These are phyloP conservation scores for Dunckerocampus dactyliophorus DNA, from an alignment of 2,113 vertebrate species.

Conservation along the genomic window DNA sequence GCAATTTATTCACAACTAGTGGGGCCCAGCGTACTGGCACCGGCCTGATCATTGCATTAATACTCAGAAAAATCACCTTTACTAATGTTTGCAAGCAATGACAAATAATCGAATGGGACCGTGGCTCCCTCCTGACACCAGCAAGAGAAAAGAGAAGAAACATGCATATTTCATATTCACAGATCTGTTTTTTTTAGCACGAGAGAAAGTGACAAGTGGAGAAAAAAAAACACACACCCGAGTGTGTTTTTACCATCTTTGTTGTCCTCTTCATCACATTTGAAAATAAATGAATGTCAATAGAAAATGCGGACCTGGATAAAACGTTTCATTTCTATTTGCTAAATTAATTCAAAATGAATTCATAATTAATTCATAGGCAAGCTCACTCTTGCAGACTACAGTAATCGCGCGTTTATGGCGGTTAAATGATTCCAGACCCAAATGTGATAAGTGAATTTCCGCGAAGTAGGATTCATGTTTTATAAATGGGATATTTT, in stretches of 20 bases:
- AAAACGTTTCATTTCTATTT: slow-evolving; percentile 3
- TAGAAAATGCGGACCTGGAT: neutral
- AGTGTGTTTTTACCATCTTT: slow-evolving; percentile 16
- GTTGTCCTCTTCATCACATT: slow-evolving; percentile 11
- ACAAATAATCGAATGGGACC: slow-evolving; percentile 37
- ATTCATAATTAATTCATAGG: too few relatives aligned
- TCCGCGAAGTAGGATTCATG: too few relatives aligned
- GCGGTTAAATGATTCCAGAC: too few relatives aligned
- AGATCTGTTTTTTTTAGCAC: slow-evolving; percentile 28
- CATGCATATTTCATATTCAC: slow-evolving; percentile 47
- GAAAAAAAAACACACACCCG: slow-evolving; percentile 18
- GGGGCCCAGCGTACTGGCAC: slow-evolving; percentile 17
- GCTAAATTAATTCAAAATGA: slow-evolving; percentile 1
- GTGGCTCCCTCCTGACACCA: slow-evolving; percentile 27
- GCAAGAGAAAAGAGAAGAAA: slow-evolving; percentile 19
- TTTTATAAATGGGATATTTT: too few relatives aligned
- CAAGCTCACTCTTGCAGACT: slow-evolving; percentile 8
- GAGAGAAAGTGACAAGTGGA: slow-evolving; percentile 23
- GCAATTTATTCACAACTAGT: slow-evolving; percentile 57
- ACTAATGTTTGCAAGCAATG: slow-evolving; percentile 34
- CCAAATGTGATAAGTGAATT: too few relatives aligned
- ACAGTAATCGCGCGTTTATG: too few relatives aligned
- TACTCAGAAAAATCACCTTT: slow-evolving; percentile 31
- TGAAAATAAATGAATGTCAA: neutral
- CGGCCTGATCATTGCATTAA: slow-evolving; percentile 27